Evolutionary conservation across 2,797 vertebrate genomes (phyloP).

Genomic region (Ibycter americanus): DNA sequence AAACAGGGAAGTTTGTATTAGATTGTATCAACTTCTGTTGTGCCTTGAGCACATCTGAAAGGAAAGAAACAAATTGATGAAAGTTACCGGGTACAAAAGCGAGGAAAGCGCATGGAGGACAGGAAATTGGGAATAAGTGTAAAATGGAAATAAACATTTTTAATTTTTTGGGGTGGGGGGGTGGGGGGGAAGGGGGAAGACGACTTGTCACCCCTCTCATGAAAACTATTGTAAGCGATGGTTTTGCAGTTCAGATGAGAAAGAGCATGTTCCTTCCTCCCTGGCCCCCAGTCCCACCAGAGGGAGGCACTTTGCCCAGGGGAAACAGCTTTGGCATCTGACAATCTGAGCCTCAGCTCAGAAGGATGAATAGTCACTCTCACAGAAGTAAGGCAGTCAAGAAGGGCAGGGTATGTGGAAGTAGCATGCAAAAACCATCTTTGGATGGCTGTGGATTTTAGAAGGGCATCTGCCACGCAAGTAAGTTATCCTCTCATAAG

Average conservation of each 20-base stretch:
- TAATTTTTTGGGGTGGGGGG: too few species aligned
- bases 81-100: not conserved
- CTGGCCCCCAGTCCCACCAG: accelerated
- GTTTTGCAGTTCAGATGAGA: not conserved
- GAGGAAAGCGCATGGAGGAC: not conserved
- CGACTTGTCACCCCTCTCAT: not conserved
- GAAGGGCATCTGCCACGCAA: accelerated
- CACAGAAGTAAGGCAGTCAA: not conserved
- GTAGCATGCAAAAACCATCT: not conserved
- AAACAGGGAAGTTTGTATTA: constrained; percentile 58
- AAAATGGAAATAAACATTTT: not conserved
- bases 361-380: not conserved
- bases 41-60: constrained; percentile 14
- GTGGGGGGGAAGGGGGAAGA: accelerated
- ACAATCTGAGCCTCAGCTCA: not conserved
- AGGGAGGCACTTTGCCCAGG: not conserved
- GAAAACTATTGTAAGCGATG: not conserved
- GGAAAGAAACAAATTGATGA: not conserved
- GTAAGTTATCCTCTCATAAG: not conserved
- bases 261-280: not conserved
- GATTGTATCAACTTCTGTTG: constrained; percentile 45
- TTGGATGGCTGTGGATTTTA: not conserved
- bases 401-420: not conserved
- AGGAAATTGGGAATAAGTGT: not conserved
- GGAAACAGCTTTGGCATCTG: not conserved